Evolutionary conservation across 2,113 vertebrate genomes (phyloP), one percentile per base, ranked within the genome.

Genomic region (Festucalex cinctus): DNA sequence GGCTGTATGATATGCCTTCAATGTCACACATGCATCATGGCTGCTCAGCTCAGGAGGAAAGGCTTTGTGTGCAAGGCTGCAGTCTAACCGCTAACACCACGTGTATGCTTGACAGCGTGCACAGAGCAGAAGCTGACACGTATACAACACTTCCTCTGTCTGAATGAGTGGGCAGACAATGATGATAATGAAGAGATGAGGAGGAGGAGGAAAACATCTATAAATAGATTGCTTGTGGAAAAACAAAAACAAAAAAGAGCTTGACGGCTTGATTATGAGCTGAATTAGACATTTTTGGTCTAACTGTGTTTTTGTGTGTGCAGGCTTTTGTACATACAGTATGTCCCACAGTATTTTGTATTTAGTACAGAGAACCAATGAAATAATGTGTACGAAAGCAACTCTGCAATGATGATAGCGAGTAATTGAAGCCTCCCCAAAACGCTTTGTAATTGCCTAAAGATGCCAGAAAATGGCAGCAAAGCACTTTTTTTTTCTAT

Each of bases 141-240:
- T 20, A 46, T 24, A 20, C 35, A 68, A 22, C 73, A 83, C 73
- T 88, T 91, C 88, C 88, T 82, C 69, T 79, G 59, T 68, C 60
- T 70, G 75, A 89, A 86, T 86, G 89, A 85, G 87, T 85, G 80
- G 88, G 87, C 43, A 70, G 72, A 69, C 32, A 46, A 41, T 3
- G 49, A 56, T 9, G n/a, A 71, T 6, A 32, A 59, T 8, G 20
- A 65, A 3, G 51, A 24, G 13, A 17, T 17, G 13, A 65, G 20
- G 39, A 9, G 20, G n/a, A 73, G 13, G 16, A 9, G 68, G 6
- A 49, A 14, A 69, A 70, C 59, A 14, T 9, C 22, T 53, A 24
- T 65, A 78, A 77, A 77, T 73, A 71, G 78, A 56, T 22, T 62
- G 5, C 20, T 26, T 0, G 1, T 20, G 6, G 14, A 13, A 61